These are phyloP conservation scores for Ctenopoma kingsleyae DNA, from an alignment of 2,797 vertebrate genomes.

Conservation along the genomic window DNA sequence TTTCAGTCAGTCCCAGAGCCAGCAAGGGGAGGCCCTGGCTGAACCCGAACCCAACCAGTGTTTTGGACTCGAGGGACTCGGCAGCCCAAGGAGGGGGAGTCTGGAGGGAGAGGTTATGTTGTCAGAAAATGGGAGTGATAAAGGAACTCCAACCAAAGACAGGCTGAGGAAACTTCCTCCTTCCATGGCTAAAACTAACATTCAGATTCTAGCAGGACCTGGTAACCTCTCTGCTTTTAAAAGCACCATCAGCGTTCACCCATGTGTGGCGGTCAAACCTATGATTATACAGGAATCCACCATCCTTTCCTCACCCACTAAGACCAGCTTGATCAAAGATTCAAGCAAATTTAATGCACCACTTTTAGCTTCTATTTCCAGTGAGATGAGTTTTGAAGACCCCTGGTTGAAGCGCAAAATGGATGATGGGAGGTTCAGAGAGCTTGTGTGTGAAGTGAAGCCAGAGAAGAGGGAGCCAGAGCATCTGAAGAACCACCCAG, in stretches of 20 bases:
- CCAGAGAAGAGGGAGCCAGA: conserved; percentile 76
- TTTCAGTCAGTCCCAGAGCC: conserved; percentile 92
- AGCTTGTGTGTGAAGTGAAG: conserved; percentile 73
- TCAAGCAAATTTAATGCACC: conserved; percentile 60
- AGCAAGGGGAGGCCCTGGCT: conserved; percentile 91
- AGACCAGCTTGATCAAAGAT: conserved; percentile 70
- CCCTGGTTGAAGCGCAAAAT: conserved; percentile 93
- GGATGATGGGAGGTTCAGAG: conserved; percentile 74
- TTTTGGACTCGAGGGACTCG: conserved; percentile 60
- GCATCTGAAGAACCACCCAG: conserved; percentile 50
- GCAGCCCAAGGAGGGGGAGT: conserved; percentile 73
- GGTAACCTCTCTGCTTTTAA: conserved; percentile 89
- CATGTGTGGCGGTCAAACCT: conserved; percentile 89
- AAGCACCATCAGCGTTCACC: conserved; percentile 88
- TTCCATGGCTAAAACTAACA: conserved; percentile 89
- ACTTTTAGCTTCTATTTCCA: conserved; percentile 72
- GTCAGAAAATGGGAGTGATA: conserved; percentile 78
- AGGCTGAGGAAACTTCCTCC: conserved; percentile 81
- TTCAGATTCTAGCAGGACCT: conserved; percentile 85
- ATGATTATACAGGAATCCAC: conserved; percentile 83
- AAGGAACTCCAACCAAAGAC: conserved; percentile 72
- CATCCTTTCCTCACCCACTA: conserved; percentile 61
- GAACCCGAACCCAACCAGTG: conserved; percentile 80
- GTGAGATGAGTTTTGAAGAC: conserved; percentile 91
- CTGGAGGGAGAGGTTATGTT: conserved; percentile 80